Evolutionary conservation across 2,797 vertebrate genomes (phyloP).

Genomic region (Phoxinus dragarum): DNA sequence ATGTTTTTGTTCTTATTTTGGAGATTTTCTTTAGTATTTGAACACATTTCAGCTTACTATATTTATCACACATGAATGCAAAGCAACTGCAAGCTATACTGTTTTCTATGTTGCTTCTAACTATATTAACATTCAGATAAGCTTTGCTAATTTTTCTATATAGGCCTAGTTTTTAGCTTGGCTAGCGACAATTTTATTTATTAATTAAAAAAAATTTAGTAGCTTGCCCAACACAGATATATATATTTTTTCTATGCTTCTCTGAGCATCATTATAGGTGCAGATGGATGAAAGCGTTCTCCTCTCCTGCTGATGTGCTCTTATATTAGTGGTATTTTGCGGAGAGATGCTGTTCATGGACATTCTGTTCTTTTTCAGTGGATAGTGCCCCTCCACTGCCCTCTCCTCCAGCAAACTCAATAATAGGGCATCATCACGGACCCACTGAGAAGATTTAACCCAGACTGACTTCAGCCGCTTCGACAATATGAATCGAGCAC

Average conservation of each 20-base stretch:
- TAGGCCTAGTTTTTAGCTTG: not conserved
- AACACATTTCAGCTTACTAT: not conserved
- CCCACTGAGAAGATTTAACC: conserved; percentile 37
- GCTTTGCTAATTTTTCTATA: not conserved
- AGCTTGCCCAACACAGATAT: not conserved
- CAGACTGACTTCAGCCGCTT: conserved; percentile 24
- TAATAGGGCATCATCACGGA: conserved; percentile 19
- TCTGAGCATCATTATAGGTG: conserved; percentile 9
- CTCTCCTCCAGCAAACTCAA: conserved; percentile 27
- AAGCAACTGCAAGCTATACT: not conserved
- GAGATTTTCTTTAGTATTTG: conserved; percentile 1
- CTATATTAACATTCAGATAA: not conserved
- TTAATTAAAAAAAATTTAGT: no score
- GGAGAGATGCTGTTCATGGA: not conserved
- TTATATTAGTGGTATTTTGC: not conserved
- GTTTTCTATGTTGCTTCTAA: not conserved
- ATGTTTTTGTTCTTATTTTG: not conserved
- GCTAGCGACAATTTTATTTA: not conserved
- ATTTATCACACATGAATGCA: not conserved
- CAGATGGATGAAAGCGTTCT: conserved; percentile 25
- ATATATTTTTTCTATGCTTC: not conserved
- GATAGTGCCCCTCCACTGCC: conserved; percentile 9
- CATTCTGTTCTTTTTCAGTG: conserved; percentile 22
- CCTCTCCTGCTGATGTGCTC: conserved; percentile 19
- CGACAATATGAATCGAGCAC: conserved; percentile 6